Evolutionary conservation across 2,888 invertebrate genomes (phyloP).

Genomic region (Oligia latruncula): DNA sequence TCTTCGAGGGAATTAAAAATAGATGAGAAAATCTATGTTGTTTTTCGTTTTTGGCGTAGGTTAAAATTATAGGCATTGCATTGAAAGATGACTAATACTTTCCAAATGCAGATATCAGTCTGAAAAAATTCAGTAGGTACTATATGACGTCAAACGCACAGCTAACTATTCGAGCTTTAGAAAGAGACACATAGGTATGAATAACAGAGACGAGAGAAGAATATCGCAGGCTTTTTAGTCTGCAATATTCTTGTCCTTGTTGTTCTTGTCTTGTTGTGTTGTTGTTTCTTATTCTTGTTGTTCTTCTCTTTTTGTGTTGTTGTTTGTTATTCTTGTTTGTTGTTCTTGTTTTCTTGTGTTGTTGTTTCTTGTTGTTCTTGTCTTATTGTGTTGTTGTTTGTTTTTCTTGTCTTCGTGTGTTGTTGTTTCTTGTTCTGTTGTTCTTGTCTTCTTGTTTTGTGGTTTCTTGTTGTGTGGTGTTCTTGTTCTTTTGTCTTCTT

Average conservation of each 20-base stretch:
- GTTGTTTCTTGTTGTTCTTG: too few species aligned
- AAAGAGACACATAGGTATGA: background rate
- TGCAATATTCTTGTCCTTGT: background rate
- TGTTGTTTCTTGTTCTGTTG: background rate
- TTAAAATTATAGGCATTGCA: background rate
- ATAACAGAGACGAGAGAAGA: background rate
- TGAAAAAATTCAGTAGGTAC: background rate
- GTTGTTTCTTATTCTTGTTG: too few species aligned
- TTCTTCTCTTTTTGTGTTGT: too few species aligned
- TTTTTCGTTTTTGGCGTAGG: background rate
- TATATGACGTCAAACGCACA: too few species aligned
- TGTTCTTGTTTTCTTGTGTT: too few species aligned
- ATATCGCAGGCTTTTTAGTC: background rate
- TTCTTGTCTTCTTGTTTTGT: background rate
- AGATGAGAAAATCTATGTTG: slow-evolving; percentile 7
- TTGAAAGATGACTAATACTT: background rate
- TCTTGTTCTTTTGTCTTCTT: background rate
- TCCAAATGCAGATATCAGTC: background rate
- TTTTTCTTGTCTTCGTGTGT: background rate
- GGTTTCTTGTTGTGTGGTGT: background rate
- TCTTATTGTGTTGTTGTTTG: background rate
- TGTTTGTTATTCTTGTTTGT: background rate
- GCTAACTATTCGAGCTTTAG: too few species aligned
- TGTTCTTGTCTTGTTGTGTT: background rate
- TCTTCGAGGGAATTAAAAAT: slow-evolving; percentile 32